Evolutionary conservation across 2,113 vertebrate species (phyloP), one percentile per base, ranked within the genome.

Genomic region (Gavialis gangeticus): DNA sequence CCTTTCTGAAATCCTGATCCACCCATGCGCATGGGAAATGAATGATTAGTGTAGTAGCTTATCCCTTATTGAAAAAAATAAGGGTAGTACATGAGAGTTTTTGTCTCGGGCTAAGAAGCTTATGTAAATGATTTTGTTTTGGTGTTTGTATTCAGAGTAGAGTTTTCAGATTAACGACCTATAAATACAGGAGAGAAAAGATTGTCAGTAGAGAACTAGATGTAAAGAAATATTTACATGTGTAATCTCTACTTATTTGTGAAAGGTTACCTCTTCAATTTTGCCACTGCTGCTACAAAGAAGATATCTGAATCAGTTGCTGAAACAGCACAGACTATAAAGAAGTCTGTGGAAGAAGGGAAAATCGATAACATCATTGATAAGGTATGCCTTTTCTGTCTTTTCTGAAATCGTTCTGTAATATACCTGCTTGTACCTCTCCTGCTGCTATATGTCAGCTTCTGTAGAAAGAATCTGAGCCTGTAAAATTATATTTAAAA

Each of bases 291-390:
- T 63, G 99, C 99, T 82, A 99, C 99, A 22, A 99, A 99, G 96
- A 99, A 99, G 98, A 98, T 99, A 94, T 99, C 99, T 0, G 99
- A 99, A 46, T 99, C 99, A 0, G 98, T 99, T 96, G 97, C 98
- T 0, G 99, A 98, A 96, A 99, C 99, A 1, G 99, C 99, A 21
- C 99, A 99, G 87, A 99, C 97, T 2, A 98, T 99, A 95, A 99
- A 99, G 98, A 99, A 99, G 96, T 99, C 98, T 4, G 99, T 99
- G 24, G 99, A 99, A 96, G 99, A 99, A 92, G 99, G 99, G 17
- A 99, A 99, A 84, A 99, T 99, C 6, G 99, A 99, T 91, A 98
- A 98, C 90, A 99, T 99, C 94, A 98, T 99, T 78, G 99, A 99
- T 96, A 99, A 99, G 99, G 99, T 99, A 98, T 75, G 88, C 79